phyloP scores from a whole-genome alignment of 2,113 vertebrate species.

The Apodemus speciosus region DNA sequence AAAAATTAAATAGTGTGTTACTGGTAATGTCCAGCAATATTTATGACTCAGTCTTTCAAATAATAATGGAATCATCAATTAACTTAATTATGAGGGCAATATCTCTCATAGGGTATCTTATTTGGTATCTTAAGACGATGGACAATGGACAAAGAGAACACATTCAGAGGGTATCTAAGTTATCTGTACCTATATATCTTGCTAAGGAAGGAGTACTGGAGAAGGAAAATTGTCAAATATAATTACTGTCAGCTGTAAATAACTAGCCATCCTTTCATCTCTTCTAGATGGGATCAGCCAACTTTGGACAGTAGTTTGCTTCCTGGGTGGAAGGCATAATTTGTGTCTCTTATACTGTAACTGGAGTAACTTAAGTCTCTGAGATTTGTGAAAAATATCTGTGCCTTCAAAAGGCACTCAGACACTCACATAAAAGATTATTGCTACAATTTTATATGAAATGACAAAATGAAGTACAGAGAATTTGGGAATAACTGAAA shows the following conservation, averaged over 20 bases:
- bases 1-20: background rate
- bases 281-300: background rate
- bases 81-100: background rate
- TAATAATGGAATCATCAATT: background rate
- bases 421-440: background rate
- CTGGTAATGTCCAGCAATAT: background rate
- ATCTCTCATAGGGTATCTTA: accelerated
- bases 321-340: background rate
- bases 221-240: background rate
- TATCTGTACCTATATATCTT: background rate
- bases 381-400: background rate
- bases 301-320: background rate
- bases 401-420: background rate
- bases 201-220: background rate
- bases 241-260: background rate
- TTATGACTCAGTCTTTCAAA: background rate
- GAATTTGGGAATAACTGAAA: background rate
- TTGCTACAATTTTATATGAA: background rate
- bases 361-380: background rate
- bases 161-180: background rate
- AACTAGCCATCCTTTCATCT: background rate
- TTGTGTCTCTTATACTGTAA: background rate
- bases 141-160: background rate
- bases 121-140: background rate
- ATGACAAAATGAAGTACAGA: background rate